Base-by-base conservation (phyloP, 2,888 invertebrate species). In the Lottia gigantea region DNA sequence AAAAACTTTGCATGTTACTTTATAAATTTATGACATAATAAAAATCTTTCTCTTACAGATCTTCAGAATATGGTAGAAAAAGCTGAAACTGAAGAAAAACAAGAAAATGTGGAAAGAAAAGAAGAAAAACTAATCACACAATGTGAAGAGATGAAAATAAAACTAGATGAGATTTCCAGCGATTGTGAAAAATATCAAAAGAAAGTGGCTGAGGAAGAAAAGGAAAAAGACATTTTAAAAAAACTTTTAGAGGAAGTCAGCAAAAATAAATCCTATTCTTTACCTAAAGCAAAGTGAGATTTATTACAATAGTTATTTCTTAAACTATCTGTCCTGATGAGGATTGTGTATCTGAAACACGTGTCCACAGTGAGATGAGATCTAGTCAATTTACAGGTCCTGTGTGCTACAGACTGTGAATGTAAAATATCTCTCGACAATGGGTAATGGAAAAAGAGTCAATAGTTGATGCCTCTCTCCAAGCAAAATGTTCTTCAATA, bases 281-380 rank as follows among this genome's bases (percentile, higher is more conserved):
- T 80, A n/a, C 79, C 80, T 19, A 77, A 76, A 70, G 75, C 73
- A 72, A 76, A 75, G 80, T 80, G 62, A 19, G 70, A 14, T 1
- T 45, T 31, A 23, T 31, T 31, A 31, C 31, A 31, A 31, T 31
- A n/a, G n/a, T n/a, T n/a, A n/a, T n/a, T n/a, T n/a, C n/a, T n/a
- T n/a, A n/a, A n/a, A n/a, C n/a, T n/a, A n/a, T n/a, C n/a, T n/a
- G n/a, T n/a, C n/a, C n/a, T n/a, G n/a, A n/a, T n/a, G n/a, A n/a
- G n/a, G n/a, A n/a, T n/a, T n/a, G n/a, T n/a, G n/a, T n/a, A n/a
- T n/a, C n/a, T n/a, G n/a, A n/a, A n/a, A n/a, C n/a, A n/a, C n/a
- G n/a, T n/a, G n/a, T n/a, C n/a, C n/a, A n/a, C n/a, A n/a, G n/a
- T n/a, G n/a, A n/a, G n/a, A n/a, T n/a, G n/a, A n/a, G n/a, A n/a